Conservation (phyloP, 1,140 invertebrate species). For the Drosophila saltans region DNA sequence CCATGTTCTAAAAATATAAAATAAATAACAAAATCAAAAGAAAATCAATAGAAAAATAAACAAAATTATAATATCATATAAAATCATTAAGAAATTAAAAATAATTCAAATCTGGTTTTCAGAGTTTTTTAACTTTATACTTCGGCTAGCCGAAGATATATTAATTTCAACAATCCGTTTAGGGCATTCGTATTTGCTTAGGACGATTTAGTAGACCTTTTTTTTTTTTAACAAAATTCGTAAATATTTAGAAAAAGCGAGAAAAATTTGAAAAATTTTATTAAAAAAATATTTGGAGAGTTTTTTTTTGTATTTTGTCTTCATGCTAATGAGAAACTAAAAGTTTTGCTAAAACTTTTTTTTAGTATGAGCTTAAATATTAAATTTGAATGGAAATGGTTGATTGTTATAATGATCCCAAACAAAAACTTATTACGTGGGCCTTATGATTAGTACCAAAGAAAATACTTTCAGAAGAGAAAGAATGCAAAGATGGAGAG, state of each 20-base stretch:
- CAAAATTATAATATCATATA: conserved; percentile 23
- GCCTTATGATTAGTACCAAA: neutral
- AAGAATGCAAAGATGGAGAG: too few species aligned
- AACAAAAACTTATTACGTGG: neutral
- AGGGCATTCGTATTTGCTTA: neutral
- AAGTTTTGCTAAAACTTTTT: conserved; percentile 8
- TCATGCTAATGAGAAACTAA: conserved; percentile 35
- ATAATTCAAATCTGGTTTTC: neutral
- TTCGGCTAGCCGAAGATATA: conserved; percentile 1
- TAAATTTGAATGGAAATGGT: conserved; percentile 36
- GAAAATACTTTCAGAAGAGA: neutral
- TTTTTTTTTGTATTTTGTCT: neutral
- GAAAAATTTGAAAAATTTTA: conserved; percentile 24
- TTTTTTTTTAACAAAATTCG: neutral
- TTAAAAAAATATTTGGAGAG: neutral
- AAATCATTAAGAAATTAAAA: conserved; percentile 30
- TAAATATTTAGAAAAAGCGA: neutral
- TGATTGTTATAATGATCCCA: neutral
- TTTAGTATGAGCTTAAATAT: conserved; percentile 9
- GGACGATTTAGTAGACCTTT: neutral
- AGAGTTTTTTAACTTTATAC: neutral
- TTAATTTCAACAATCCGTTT: neutral
- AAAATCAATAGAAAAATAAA: conserved; percentile 31
- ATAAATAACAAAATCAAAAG: conserved; percentile 41
- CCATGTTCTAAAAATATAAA: conserved; percentile 77